A percentile compares a stretch with the other conserved stretches of the same genome.
Evolutionary conservation across 2,888 invertebrate genomes (phyloP).

Genomic region (Phengaris arion): DNA sequence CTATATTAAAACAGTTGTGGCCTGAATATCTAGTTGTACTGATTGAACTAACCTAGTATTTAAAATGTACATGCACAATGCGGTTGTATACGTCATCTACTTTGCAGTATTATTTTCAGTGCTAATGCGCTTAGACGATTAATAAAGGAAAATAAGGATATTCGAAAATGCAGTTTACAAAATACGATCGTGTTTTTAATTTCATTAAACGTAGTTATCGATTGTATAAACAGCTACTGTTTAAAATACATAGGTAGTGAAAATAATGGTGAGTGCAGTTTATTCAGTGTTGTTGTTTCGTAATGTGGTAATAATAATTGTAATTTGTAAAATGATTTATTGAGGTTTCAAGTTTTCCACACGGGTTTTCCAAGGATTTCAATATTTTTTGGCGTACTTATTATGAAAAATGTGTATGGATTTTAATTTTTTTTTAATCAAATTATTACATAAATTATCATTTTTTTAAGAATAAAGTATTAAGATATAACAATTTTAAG

Average conservation of each 20-base stretch:
- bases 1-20: slow-evolving; percentile 44
- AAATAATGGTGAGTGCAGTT: slow-evolving; percentile 4
- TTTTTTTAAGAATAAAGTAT: too few relatives aligned
- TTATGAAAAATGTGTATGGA: too few relatives aligned
- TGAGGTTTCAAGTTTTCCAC: too few relatives aligned
- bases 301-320: not conserved
- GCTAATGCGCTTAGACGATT: slow-evolving; percentile 74
- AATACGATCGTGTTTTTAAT: slow-evolving; percentile 53
- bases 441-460: too few relatives aligned
- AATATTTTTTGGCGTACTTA: too few relatives aligned
- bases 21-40: slow-evolving; percentile 60
- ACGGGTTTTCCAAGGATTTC: too few relatives aligned
- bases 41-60: slow-evolving; percentile 69
- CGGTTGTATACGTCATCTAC: slow-evolving; percentile 75
- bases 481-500: too few relatives aligned
- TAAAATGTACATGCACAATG: slow-evolving; percentile 75
- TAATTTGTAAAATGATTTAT: not conserved
- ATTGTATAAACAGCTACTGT: not conserved
- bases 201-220: slow-evolving; percentile 41
- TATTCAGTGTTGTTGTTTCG: not conserved
- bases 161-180: slow-evolving; percentile 64
- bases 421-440: too few relatives aligned
- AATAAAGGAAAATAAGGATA: slow-evolving; percentile 61
- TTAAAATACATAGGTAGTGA: slow-evolving; percentile 28
- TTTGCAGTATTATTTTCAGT: slow-evolving; percentile 77